Percentiles rank a stretch among this genome's conserved stretches.
Evolutionary conservation across 2,797 vertebrate genomes (phyloP).

Genomic region (Intellagama lesueurii): DNA sequence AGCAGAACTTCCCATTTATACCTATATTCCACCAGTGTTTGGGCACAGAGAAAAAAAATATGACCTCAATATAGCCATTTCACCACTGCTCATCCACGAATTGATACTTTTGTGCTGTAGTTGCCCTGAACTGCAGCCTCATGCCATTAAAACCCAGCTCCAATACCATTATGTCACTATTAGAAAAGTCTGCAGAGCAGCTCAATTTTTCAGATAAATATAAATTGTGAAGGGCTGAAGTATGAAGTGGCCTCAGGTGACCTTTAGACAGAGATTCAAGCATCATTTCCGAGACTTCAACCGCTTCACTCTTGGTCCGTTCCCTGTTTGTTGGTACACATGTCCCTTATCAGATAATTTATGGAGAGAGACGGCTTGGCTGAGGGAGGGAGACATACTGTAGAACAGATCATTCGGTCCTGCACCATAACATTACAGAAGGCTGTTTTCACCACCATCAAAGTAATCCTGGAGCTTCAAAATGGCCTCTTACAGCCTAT

Average conservation of each 20-base stretch:
- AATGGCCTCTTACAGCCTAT: neutral
- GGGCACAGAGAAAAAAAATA: constrained; percentile 64
- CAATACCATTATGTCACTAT: constrained; percentile 71
- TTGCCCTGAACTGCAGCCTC: constrained; percentile 68
- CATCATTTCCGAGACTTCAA: constrained; percentile 53
- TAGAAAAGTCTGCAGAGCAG: constrained; percentile 68
- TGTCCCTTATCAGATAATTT: neutral
- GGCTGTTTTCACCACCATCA: neutral
- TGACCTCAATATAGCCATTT: constrained; percentile 71
- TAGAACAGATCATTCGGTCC: neutral
- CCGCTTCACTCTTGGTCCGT: constrained; percentile 44
- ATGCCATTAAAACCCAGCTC: constrained; percentile 68
- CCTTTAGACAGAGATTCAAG: constrained; percentile 59
- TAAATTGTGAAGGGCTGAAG: constrained; percentile 70
- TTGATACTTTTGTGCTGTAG: constrained; percentile 66
- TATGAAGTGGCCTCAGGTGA: constrained; percentile 65
- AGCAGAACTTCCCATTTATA: constrained; percentile 30
- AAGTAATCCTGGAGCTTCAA: neutral
- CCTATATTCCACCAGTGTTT: constrained; percentile 50
- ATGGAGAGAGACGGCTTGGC: neutral
- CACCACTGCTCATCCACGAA: constrained; percentile 68
- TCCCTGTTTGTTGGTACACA: neutral
- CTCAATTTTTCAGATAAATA: constrained; percentile 74
- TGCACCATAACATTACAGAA: neutral
- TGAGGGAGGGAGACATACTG: neutral